Percentiles rank a stretch among this genome's conserved stretches.
Evolutionary conservation across 2,888 invertebrate genomes (phyloP).

Genomic region (Trachelus iudaicus): DNA sequence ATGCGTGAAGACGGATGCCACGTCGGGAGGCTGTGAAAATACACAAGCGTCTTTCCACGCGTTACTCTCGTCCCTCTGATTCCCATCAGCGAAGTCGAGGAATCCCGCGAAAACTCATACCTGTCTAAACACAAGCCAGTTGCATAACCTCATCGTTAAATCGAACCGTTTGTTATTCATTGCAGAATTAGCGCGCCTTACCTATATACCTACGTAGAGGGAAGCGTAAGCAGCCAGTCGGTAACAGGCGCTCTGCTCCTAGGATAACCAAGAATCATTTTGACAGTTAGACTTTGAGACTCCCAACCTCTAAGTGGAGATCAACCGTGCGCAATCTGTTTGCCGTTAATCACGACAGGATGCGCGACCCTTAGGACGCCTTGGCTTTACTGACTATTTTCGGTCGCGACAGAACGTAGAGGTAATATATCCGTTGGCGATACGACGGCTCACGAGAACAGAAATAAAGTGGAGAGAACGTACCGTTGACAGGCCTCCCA

Average conservation of each 20-base stretch:
- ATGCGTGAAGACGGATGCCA: neutral
- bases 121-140: neutral
- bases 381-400: slow-evolving; percentile 12
- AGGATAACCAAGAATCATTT: neutral
- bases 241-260: neutral
- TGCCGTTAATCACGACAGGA: slow-evolving; percentile 12
- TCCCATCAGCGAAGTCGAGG: neutral
- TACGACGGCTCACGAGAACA: neutral
- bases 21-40: neutral
- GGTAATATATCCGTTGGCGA: slow-evolving; percentile 24
- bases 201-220: neutral
- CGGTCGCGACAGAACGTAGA: slow-evolving; percentile 11
- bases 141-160: neutral
- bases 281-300: neutral
- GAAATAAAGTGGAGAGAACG: slow-evolving; percentile 4
- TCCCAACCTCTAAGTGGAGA: neutral
- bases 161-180: neutral
- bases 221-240: neutral
- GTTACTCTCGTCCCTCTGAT: neutral
- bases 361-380: neutral
- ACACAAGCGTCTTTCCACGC: neutral
- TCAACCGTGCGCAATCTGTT: slow-evolving; percentile 15
- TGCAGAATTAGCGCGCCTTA: neutral
- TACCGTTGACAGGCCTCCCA: slow-evolving; percentile 4
- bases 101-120: neutral